phyloP scores from a whole-genome alignment of 2,888 invertebrate species.

The Erannis defoliaria region DNA sequence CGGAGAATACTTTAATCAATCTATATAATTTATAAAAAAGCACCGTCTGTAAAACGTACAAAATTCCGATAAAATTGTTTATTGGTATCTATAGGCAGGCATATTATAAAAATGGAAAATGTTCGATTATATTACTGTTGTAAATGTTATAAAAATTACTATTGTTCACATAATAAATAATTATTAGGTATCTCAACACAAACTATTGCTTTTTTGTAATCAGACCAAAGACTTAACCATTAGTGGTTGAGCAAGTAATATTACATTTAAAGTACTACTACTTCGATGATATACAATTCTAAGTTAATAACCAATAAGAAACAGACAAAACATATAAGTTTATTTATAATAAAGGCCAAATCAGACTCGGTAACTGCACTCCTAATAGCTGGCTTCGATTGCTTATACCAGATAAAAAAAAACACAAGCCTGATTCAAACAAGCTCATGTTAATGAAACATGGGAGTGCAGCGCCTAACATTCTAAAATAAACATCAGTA shows the following conservation, averaged over 20 bases:
- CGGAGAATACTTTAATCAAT: constrained; percentile 52
- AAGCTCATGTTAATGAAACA: constrained; percentile 48
- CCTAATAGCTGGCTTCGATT: constrained; percentile 43
- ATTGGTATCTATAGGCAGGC: constrained; percentile 72
- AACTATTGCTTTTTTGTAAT: constrained; percentile 56
- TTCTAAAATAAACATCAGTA: constrained; percentile 79
- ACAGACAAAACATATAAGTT: constrained; percentile 44
- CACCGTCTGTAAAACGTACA: constrained; percentile 86
- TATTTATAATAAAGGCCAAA: constrained; percentile 56
- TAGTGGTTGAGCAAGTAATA: constrained; percentile 75
- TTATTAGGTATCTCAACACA: constrained; percentile 40
- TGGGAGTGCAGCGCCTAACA: constrained; percentile 65
- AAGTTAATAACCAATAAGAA: constrained; percentile 49
- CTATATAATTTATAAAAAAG: constrained; percentile 85
- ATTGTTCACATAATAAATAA: constrained; percentile 57
- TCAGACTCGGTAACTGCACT: constrained; percentile 71
- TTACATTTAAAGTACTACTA: constrained; percentile 59
- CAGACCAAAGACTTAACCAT: constrained; percentile 57
- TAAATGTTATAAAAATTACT: constrained; percentile 77
- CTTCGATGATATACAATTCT: constrained; percentile 64
- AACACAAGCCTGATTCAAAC: constrained; percentile 63
- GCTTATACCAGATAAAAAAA: constrained; percentile 41
- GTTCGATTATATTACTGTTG: constrained; percentile 53
- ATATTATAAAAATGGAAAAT: constrained; percentile 76
- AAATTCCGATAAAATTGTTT: constrained; percentile 77